Evolutionary conservation across 2,113 vertebrate species (phyloP).

Genomic region (Vicugna pacos): DNA sequence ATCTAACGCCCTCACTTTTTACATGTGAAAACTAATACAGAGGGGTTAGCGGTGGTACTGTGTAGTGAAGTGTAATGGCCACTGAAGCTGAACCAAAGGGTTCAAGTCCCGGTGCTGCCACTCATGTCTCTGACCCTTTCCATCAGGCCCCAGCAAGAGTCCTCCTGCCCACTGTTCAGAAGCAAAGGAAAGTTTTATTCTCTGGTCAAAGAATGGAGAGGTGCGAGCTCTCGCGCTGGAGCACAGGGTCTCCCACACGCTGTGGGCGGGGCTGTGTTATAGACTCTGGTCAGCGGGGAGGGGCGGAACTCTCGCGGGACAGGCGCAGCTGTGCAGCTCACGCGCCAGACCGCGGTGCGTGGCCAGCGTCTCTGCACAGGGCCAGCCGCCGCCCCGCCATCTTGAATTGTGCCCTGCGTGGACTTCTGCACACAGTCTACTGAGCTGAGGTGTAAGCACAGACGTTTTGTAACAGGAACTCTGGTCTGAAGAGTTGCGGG

Average conservation of each 20-base stretch:
- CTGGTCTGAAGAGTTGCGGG: background rate
- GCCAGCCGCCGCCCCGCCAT: background rate
- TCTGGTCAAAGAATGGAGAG: background rate
- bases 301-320: background rate
- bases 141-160: background rate
- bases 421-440: no score
- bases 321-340: accelerated
- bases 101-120: background rate
- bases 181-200: background rate
- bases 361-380: background rate
- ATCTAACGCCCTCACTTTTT: background rate
- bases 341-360: background rate
- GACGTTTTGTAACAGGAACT: accelerated
- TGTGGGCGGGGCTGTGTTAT: background rate
- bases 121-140: background rate
- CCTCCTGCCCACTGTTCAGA: background rate
- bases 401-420: background rate
- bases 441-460: no score
- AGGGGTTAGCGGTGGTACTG: background rate
- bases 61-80: background rate
- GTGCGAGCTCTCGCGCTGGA: background rate
- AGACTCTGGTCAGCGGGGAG: background rate
- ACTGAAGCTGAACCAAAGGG: background rate
- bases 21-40: background rate
- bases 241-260: background rate